Evolutionary conservation across 2,113 vertebrate genomes (phyloP).

Genomic region (Canis aureus): DNA sequence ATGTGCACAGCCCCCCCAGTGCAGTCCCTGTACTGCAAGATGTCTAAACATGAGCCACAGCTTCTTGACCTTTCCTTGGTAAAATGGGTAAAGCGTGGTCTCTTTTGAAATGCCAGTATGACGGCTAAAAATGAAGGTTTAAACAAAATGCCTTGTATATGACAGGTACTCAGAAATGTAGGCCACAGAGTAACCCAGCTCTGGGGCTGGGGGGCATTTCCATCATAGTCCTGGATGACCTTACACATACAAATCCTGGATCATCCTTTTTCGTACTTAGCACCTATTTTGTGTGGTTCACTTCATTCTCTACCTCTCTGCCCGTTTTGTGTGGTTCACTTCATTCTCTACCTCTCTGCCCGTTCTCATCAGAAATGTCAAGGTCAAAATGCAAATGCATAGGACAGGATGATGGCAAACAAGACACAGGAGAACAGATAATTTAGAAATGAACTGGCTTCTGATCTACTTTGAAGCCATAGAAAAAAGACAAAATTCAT

Average conservation of each 20-base stretch:
- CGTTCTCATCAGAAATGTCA: neutral
- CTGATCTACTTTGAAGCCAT: neutral
- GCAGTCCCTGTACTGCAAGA: neutral
- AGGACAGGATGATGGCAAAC: neutral
- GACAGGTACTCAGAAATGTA: neutral
- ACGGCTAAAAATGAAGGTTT: neutral
- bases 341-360: neutral
- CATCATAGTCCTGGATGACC: neutral
- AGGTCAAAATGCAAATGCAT: neutral
- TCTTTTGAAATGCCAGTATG: neutral
- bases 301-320: neutral
- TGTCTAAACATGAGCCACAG: neutral
- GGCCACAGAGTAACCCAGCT: neutral
- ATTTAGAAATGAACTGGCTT: neutral
- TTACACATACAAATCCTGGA: neutral
- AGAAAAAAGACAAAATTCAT: neutral
- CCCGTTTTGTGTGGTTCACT: neutral
- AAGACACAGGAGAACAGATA: neutral
- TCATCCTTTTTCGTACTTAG: neutral
- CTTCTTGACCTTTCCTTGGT: neutral
- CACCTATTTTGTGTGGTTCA: neutral
- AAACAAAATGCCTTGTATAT: neutral
- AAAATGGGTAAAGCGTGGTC: neutral
- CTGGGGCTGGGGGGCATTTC: neutral
- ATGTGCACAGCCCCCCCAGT: rapidly evolving